A percentile compares a stretch with the other conserved stretches of the same genome.
phyloP scores from a whole-genome alignment of 2,797 vertebrate genomes.

The Dermochelys coriacea region DNA sequence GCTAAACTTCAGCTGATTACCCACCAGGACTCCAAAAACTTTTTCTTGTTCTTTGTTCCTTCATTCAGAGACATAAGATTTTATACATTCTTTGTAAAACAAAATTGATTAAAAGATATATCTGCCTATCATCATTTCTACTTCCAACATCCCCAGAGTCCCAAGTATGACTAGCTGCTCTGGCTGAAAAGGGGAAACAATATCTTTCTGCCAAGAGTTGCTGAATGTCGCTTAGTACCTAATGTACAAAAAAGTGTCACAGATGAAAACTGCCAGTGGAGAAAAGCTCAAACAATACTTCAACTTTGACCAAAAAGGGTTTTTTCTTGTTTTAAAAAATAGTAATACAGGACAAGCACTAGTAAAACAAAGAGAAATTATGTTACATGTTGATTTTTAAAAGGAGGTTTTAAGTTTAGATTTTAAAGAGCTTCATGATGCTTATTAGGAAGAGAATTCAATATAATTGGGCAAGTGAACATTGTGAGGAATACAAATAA shows the following conservation, averaged over 20 bases:
- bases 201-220: background rate
- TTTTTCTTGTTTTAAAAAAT: background rate
- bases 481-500: background rate
- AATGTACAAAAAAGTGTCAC: background rate
- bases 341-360: background rate
- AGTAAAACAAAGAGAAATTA: background rate
- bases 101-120: too few relatives aligned
- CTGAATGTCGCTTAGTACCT: background rate
- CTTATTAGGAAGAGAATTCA: accelerated
- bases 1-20: too few relatives aligned
- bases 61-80: too few relatives aligned
- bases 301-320: background rate
- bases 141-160: too few relatives aligned
- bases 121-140: too few relatives aligned
- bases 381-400: background rate
- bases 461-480: background rate
- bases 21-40: too few relatives aligned
- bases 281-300: background rate
- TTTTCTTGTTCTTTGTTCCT: too few relatives aligned
- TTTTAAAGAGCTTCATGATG: background rate
- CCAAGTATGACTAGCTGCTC: too few relatives aligned
- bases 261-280: background rate
- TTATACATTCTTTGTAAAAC: too few relatives aligned
- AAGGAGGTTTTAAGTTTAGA: background rate
- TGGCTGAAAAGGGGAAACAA: too few relatives aligned